Conservation (phyloP, 30 jellyfish, hydroid and myxozoan genomes). For the Cassiopea andromeda region DNA sequence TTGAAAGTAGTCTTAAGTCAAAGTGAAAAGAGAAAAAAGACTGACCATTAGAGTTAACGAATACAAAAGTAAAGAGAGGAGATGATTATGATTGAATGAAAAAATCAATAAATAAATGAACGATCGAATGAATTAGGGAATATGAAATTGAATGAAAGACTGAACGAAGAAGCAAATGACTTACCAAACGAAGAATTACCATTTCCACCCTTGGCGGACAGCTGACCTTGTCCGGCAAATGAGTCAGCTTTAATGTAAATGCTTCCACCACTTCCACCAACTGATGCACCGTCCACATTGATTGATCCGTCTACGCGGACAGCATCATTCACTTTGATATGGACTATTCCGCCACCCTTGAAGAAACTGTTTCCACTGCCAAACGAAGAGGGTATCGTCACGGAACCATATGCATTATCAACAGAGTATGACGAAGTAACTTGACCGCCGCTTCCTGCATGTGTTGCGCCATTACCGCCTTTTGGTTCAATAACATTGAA, state of each 20-base stretch:
- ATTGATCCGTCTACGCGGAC: conserved; percentile 60
- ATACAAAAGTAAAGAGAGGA: too few relatives aligned
- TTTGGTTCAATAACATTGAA: too few relatives aligned
- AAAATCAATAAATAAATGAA: too few relatives aligned
- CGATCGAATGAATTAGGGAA: not conserved
- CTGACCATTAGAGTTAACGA: not conserved
- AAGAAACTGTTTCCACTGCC: conserved; percentile 62
- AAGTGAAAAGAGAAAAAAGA: not conserved
- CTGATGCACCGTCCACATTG: conserved; percentile 33
- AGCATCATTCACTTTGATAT: conserved; percentile 3
- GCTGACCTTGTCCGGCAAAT: conserved; percentile 47
- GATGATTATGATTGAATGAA: not conserved
- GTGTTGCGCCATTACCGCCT: conserved; percentile 79
- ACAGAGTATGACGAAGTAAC: conserved; percentile 3
- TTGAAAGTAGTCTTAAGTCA: not conserved
- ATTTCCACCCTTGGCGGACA: conserved; percentile 65
- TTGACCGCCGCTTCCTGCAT: conserved; percentile 76
- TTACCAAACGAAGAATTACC: conserved; percentile 37
- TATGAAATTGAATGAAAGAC: not conserved
- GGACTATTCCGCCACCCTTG: conserved; percentile 68
- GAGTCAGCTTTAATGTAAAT: conserved; percentile 18
- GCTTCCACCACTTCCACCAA: conserved; percentile 74
- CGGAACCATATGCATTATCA: conserved; percentile 60
- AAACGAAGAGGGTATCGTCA: conserved; percentile 47
- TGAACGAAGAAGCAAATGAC: not conserved